Evolutionary conservation across 2,888 invertebrate species (phyloP).

Genomic region (Meta bourneti): DNA sequence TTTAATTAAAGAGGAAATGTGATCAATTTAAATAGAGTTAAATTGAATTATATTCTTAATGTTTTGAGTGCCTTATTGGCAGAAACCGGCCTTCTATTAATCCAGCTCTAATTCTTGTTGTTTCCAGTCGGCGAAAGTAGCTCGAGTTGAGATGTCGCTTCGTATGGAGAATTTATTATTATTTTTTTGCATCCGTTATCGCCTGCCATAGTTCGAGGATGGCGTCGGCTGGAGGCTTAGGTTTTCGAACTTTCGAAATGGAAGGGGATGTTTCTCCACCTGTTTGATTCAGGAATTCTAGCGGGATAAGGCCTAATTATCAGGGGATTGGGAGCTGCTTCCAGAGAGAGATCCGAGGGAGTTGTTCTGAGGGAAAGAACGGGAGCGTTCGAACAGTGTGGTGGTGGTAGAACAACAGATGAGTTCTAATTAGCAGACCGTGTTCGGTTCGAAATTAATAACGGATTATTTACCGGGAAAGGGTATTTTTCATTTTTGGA

Average conservation of each 20-base stretch:
- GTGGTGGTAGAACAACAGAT: background rate
- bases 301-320: slow-evolving; percentile 38
- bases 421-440: background rate
- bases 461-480: slow-evolving; percentile 41
- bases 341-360: slow-evolving; percentile 6
- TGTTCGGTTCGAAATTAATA: slow-evolving; percentile 33
- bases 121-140: slow-evolving; percentile 3
- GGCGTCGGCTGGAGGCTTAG: background rate
- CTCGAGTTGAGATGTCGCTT: background rate
- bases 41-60: slow-evolving; percentile 75
- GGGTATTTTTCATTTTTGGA: slow-evolving; percentile 31
- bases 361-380: background rate
- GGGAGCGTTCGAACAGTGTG: background rate
- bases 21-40: slow-evolving; percentile 76
- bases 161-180: background rate
- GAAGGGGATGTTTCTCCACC: background rate
- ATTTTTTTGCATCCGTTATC: slow-evolving; percentile 19
- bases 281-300: slow-evolving; percentile 15
- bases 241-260: background rate
- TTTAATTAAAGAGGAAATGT: slow-evolving; percentile 76
- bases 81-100: slow-evolving; percentile 23
- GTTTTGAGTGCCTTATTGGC: slow-evolving; percentile 59
- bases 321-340: slow-evolving; percentile 28
- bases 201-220: slow-evolving; percentile 14
- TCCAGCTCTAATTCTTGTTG: background rate